A percentile compares a stretch with the other conserved stretches of the same genome.
Conservation (phyloP, 2,797 vertebrate species). For the Zalophus californianus region DNA sequence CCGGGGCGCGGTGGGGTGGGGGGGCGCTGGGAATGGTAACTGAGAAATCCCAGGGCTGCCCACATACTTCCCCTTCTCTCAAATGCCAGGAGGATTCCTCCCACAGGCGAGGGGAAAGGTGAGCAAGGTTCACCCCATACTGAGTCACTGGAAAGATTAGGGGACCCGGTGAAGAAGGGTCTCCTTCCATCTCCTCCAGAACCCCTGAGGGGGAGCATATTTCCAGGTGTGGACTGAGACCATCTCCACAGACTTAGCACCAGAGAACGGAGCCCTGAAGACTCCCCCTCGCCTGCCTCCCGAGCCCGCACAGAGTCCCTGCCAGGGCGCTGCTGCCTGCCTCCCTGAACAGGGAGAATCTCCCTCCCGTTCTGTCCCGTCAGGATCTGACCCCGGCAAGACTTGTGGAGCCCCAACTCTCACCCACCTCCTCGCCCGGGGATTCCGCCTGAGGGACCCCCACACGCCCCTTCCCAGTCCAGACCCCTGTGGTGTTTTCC, state of each 20-base stretch:
- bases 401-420: not conserved
- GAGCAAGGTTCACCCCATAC: not conserved
- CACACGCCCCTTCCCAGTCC: not conserved
- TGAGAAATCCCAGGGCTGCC: constrained; percentile 50
- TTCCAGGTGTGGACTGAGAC: not conserved
- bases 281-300: not conserved
- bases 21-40: not conserved
- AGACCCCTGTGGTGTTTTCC: not conserved
- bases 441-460: not conserved
- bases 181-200: not conserved
- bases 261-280: not conserved
- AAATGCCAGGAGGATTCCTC: not conserved
- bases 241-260: not conserved
- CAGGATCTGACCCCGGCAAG: not conserved
- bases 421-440: no score
- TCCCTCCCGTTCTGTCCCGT: not conserved
- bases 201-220: rapidly evolving
- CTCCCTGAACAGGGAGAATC: not conserved
- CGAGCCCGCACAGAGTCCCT: rapidly evolving
- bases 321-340: no score
- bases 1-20: not conserved
- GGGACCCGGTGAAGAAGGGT: not conserved
- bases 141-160: not conserved
- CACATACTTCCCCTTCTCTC: constrained; percentile 38
- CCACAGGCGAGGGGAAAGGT: not conserved